Evolutionary conservation across 2,888 invertebrate species (phyloP).

Genomic region (Saturnia pavonia): DNA sequence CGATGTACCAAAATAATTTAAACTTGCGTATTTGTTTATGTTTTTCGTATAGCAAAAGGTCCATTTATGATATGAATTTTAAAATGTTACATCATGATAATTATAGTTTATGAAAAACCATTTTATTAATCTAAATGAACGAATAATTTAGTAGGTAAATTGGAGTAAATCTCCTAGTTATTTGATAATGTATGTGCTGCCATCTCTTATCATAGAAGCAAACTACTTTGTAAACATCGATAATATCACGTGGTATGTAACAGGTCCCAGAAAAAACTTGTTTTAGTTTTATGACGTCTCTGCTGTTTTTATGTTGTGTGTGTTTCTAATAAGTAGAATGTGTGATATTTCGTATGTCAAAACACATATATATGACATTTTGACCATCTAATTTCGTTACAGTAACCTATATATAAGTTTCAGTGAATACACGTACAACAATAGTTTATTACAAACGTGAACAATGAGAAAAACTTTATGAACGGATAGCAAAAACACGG

Average conservation of each 20-base stretch:
- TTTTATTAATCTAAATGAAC: neutral
- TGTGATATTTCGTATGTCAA: constrained; percentile 14
- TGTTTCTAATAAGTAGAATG: constrained; percentile 21
- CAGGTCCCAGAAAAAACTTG: constrained; percentile 20
- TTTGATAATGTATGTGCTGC: constrained; percentile 33
- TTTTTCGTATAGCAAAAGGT: too few relatives aligned
- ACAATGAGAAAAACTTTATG: constrained; percentile 46
- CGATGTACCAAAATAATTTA: too few relatives aligned
- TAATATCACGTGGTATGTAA: constrained; percentile 45
- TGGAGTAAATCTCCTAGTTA: too few relatives aligned
- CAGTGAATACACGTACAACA: constrained; percentile 10
- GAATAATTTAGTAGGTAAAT: neutral
- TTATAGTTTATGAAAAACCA: neutral
- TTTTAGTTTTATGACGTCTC: constrained; percentile 69
- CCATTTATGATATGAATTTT: neutral
- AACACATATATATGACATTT: constrained; percentile 16
- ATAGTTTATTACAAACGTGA: constrained; percentile 3
- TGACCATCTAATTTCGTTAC: constrained; percentile 13
- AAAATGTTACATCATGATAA: neutral
- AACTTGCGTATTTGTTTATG: too few relatives aligned
- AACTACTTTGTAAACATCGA: constrained; percentile 49
- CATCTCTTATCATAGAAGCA: constrained; percentile 50
- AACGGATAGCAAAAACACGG: constrained; percentile 57
- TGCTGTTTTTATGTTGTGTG: constrained; percentile 68
- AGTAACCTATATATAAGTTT: constrained; percentile 3